Conservation (phyloP, 2,113 vertebrate species). For the Nannospalax galili region DNA sequence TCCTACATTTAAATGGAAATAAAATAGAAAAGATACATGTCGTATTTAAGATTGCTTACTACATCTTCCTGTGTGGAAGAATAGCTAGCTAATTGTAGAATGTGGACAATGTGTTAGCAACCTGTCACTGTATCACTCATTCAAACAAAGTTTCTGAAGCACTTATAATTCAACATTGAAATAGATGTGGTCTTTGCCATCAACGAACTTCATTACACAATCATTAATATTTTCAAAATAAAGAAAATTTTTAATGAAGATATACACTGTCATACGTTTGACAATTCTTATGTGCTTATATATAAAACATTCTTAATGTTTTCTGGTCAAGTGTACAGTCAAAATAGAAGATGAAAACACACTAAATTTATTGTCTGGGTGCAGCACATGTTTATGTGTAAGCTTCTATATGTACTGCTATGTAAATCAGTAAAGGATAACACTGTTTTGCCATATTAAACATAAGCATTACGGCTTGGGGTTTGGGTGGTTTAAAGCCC, state of each 20-base stretch:
- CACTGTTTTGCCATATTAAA: conserved; percentile 59
- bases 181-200: background rate
- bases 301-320: conserved; percentile 46
- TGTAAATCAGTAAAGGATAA: conserved; percentile 65
- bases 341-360: conserved; percentile 64
- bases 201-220: conserved; percentile 55
- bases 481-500: conserved; percentile 68
- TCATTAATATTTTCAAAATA: conserved; percentile 58
- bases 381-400: conserved; percentile 68
- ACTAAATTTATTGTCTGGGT: conserved; percentile 60
- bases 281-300: conserved; percentile 54
- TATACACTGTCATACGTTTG: conserved; percentile 35
- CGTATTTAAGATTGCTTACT: background rate
- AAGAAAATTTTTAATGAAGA: conserved; percentile 58
- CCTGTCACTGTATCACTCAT: background rate
- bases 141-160: conserved; percentile 7
- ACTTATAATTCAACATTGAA: conserved; percentile 49
- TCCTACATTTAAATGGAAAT: conserved; percentile 5
- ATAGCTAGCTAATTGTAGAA: conserved; percentile 36
- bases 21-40: background rate
- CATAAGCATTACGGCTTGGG: conserved; percentile 57
- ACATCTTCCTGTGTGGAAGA: background rate
- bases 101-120: conserved; percentile 17
- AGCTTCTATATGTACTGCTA: conserved; percentile 53
- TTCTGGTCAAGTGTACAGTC: conserved; percentile 70